Percentiles rank a stretch among this genome's conserved stretches.
Conservation (phyloP, 2,888 invertebrate genomes). For the Tethea ocularis region DNA sequence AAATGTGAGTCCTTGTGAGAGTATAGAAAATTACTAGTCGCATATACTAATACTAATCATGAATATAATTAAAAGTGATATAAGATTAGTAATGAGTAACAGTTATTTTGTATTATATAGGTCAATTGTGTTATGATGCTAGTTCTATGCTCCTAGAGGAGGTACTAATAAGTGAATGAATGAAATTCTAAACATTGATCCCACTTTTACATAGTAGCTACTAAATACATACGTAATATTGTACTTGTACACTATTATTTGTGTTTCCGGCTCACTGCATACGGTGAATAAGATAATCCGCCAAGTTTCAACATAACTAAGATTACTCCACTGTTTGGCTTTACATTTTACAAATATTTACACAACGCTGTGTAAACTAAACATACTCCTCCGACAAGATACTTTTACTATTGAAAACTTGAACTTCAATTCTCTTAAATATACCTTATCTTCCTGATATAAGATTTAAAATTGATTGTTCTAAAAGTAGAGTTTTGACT, state of each 20-base stretch:
- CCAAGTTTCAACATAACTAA: slow-evolving; percentile 50
- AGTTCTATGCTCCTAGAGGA: too few species aligned
- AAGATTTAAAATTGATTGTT: slow-evolving; percentile 26
- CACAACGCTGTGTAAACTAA: slow-evolving; percentile 61
- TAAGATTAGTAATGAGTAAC: too few species aligned
- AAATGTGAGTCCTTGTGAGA: too few species aligned
- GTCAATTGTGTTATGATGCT: too few species aligned
- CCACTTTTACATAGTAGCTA: neutral
- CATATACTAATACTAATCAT: too few species aligned
- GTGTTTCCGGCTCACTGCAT: slow-evolving; percentile 46
- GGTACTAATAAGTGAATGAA: too few species aligned
- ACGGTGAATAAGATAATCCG: slow-evolving; percentile 62
- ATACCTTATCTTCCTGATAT: slow-evolving; percentile 10
- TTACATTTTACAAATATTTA: slow-evolving; percentile 69
- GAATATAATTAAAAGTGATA: too few species aligned
- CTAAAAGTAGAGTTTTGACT: neutral
- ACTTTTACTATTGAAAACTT: slow-evolving; percentile 26
- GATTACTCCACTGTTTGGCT: slow-evolving; percentile 63
- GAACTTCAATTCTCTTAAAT: slow-evolving; percentile 8
- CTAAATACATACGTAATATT: neutral
- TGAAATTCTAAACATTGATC: neutral
- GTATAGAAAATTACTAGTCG: too few species aligned
- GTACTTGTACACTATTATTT: slow-evolving; percentile 19
- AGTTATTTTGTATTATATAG: too few species aligned
- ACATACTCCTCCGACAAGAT: slow-evolving; percentile 42